These are phyloP conservation scores for Alsophila aescularia DNA, from an alignment of 2,888 invertebrate genomes.

Conservation along the genomic window DNA sequence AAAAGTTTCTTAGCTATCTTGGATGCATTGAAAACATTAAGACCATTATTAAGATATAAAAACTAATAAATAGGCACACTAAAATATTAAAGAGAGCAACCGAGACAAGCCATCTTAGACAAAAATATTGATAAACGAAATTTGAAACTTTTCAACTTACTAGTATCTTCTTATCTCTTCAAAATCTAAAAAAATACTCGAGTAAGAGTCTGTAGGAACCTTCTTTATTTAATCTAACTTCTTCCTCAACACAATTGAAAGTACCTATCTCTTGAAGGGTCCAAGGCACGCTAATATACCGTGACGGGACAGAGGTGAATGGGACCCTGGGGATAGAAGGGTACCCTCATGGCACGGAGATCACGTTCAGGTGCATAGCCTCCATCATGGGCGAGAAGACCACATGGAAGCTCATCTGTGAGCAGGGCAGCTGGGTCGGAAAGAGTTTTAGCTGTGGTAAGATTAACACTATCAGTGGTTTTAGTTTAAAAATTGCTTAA, in stretches of 20 bases:
- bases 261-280: slow-evolving; percentile 74
- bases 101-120: too few relatives aligned
- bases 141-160: slow-evolving; percentile 7
- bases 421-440: slow-evolving; percentile 93
- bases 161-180: neutral
- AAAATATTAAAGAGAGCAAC: neutral
- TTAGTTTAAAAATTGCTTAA: too few relatives aligned
- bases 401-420: slow-evolving; percentile 93
- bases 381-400: slow-evolving; percentile 92
- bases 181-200: neutral
- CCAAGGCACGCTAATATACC: slow-evolving; percentile 90
- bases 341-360: slow-evolving; percentile 92
- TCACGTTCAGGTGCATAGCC: slow-evolving; percentile 92
- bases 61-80: too few relatives aligned
- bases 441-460: slow-evolving; percentile 91
- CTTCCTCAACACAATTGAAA: slow-evolving; percentile 16
- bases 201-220: neutral
- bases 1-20: neutral
- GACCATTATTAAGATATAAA: neutral
- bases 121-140: too few relatives aligned
- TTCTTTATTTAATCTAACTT: neutral
- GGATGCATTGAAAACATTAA: neutral
- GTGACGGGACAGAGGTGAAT: slow-evolving; percentile 88
- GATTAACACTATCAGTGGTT: too few relatives aligned
- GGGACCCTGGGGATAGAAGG: slow-evolving; percentile 86